A percentile compares a stretch with the other conserved stretches of the same genome.
These are phyloP conservation scores for Babylonia areolata DNA, from an alignment of 1,140 invertebrate genomes.

Conservation along the genomic window DNA sequence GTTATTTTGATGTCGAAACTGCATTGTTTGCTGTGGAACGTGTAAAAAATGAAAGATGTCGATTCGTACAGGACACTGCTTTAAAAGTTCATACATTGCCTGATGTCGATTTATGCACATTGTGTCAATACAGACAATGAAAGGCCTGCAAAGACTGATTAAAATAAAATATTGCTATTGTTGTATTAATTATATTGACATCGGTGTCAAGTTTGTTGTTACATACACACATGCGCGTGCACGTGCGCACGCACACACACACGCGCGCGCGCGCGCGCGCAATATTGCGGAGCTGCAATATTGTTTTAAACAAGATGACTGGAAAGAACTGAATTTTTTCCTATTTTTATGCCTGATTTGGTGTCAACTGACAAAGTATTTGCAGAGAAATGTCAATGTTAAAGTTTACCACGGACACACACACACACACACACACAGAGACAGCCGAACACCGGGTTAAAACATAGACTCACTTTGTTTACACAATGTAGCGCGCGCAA, in stretches of 20 bases:
- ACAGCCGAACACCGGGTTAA: no score
- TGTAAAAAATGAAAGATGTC: background rate
- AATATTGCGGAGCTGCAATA: no score
- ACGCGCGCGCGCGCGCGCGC: background rate
- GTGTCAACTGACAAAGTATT: no score
- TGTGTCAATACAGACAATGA: no score
- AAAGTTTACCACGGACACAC: no score
- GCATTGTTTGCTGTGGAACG: background rate
- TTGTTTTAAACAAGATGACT: no score
- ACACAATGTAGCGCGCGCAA: no score
- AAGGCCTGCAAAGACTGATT: background rate
- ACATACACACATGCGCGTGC: background rate
- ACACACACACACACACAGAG: no score
- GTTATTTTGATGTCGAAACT: background rate
- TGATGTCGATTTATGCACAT: background rate
- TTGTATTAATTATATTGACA: background rate
- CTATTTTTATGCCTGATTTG: no score
- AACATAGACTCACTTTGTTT: no score
- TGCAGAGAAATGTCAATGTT: no score
- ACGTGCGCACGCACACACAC: background rate
- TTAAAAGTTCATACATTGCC: background rate
- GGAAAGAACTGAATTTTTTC: no score
- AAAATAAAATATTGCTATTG: background rate
- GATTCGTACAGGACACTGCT: background rate
- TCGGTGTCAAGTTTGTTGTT: background rate